Evolutionary conservation across 2,888 invertebrate species (phyloP).

Genomic region (Orchesella flavescens): DNA sequence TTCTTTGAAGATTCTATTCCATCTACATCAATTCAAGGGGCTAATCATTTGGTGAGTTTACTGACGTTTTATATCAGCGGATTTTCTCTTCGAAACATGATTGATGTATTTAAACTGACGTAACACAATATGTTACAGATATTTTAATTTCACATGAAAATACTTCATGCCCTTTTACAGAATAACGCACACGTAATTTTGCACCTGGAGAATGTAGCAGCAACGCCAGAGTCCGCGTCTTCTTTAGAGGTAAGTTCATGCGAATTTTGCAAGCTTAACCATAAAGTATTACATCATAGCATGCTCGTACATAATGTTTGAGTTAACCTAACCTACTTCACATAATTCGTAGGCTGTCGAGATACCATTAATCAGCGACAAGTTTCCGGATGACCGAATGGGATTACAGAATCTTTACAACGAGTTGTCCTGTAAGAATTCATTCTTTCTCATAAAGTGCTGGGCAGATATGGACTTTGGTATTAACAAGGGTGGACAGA

Average conservation of each 20-base stretch:
- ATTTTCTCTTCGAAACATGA: no score
- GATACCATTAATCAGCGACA: constrained; percentile 13
- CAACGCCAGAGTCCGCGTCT: background rate
- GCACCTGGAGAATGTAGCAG: background rate
- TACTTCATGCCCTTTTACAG: no score
- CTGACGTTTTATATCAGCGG: no score
- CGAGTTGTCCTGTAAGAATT: background rate
- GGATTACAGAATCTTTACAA: background rate
- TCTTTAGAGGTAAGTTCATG: background rate
- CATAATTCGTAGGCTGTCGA: background rate
- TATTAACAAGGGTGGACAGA: background rate
- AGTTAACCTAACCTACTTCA: no score
- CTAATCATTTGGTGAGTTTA: no score
- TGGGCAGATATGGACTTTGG: constrained; percentile 31
- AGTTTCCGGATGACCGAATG: constrained; percentile 8
- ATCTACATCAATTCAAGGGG: no score
- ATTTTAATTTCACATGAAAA: no score
- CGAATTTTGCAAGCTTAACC: background rate
- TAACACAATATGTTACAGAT: no score
- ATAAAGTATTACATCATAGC: background rate
- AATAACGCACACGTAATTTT: background rate
- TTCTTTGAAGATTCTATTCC: no score
- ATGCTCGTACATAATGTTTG: background rate
- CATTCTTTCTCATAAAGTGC: constrained; percentile 30
- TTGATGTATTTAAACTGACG: no score